Evolutionary conservation across 23 tunicate species (phyloP), one percentile per base, ranked within the genome.

Genomic region (Styela plicata): DNA sequence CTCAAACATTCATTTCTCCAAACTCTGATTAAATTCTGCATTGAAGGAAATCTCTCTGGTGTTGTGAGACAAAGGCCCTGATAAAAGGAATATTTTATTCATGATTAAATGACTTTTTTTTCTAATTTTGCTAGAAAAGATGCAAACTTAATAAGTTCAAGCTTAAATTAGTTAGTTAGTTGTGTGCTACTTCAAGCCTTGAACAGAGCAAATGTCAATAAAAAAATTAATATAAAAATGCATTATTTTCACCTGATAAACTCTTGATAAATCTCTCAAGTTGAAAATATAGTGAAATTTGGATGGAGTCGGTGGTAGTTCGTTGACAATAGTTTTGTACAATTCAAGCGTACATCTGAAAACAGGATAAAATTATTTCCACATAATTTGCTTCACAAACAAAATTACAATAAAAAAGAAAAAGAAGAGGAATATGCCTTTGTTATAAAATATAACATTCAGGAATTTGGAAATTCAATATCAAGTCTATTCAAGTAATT

Each of bases 271-370:
- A 74, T 96, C 99, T 20, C 99, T 83, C 31, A 96, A 80, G 63
- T 96, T 96, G 85, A 96, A 96, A 70, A 96, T 96, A 80, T 96
- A 96, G 78, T 96, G 99, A 37, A 96, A 96, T 68, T 96, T 96
- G 37, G 97, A 91, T 37, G 99, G 99, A 0, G 99, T 96, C 52
- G 99, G 99, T 0, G 99, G 99, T 1, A 96, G 83, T 73, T 96
- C 99, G 69, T 85, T 85, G 53, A 96, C 97, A 24, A 96, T 96
- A 2, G 81, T 83, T 63, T 91, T 85, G 80, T 96, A 96, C 69
- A 96, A 78, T 33, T 91, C 90, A 76, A 96, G 83, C 29, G 99
- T 96, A 57, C 97, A 86, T 36, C 95, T 93, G 74, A 2, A 74
- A 30, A 69, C 1, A 17, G 18, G n/a, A 69, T n/a, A n/a, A 69